These are phyloP conservation scores for Tanytarsus gracilentus DNA, from an alignment of 2,888 invertebrate genomes.

Conservation along the genomic window DNA sequence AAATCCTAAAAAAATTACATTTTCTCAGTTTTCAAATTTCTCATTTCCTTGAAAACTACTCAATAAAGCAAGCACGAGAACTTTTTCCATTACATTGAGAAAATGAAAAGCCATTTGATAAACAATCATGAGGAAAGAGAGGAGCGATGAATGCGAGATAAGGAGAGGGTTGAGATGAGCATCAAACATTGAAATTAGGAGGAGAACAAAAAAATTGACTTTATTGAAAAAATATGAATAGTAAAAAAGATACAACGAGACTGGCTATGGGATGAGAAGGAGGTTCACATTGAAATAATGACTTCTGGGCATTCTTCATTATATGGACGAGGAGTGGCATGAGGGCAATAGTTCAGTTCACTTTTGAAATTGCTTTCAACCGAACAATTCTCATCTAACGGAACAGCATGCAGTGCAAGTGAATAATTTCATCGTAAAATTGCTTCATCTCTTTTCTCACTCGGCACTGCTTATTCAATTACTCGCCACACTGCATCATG, in stretches of 20 bases:
- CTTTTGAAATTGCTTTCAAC: constrained; percentile 5
- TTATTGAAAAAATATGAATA: neutral
- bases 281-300: constrained; percentile 2
- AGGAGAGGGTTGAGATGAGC: neutral
- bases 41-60: too few species aligned
- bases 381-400: neutral
- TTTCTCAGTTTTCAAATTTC: too few species aligned
- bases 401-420: too few species aligned
- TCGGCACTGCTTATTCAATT: neutral
- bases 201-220: neutral
- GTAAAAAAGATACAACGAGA: neutral
- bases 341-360: neutral
- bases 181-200: neutral
- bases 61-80: neutral
- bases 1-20: too few species aligned
- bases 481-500: constrained; percentile 3
- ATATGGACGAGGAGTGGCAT: neutral
- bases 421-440: constrained; percentile 10
- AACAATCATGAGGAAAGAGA: neutral
- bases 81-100: constrained; percentile 15
- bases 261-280: neutral
- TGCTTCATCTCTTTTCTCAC: constrained; percentile 14
- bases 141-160: neutral
- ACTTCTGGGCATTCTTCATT: neutral
- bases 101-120: constrained; percentile 12